Evolutionary conservation across 2,113 vertebrate species (phyloP).

Genomic region (Panthera leo): DNA sequence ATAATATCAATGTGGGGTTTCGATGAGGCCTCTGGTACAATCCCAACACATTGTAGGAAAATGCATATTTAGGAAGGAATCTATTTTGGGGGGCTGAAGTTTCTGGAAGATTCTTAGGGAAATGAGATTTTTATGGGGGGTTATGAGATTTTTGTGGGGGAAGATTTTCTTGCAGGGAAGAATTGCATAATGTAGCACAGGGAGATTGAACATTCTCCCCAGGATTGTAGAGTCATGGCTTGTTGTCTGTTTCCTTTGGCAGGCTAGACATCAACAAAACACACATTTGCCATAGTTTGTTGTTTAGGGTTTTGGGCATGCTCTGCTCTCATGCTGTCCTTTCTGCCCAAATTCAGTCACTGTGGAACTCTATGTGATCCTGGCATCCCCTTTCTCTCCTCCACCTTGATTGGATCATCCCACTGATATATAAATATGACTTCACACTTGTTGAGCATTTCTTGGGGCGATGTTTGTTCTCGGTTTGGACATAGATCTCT

Average conservation of each 20-base stretch:
- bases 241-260: too few relatives aligned
- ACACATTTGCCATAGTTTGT: rapidly evolving
- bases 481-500: not conserved
- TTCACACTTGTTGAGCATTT: not conserved
- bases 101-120: not conserved
- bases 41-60: not conserved
- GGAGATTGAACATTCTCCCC: not conserved
- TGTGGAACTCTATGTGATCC: not conserved
- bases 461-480: not conserved
- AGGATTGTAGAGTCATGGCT: not conserved
- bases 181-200: not conserved
- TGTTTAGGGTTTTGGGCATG: not conserved
- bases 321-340: not conserved
- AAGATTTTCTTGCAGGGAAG: not conserved
- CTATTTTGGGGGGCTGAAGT: not conserved
- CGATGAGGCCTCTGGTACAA: not conserved
- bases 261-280: too few relatives aligned
- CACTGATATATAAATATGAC: not conserved
- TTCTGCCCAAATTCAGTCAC: not conserved
- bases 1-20: not conserved
- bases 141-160: not conserved
- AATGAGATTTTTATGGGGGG: not conserved
- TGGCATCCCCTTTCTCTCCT: not conserved
- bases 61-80: not conserved
- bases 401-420: not conserved